Evolutionary conservation across 2,113 vertebrate genomes (phyloP).

Genomic region (Hippopotamus amphibius): DNA sequence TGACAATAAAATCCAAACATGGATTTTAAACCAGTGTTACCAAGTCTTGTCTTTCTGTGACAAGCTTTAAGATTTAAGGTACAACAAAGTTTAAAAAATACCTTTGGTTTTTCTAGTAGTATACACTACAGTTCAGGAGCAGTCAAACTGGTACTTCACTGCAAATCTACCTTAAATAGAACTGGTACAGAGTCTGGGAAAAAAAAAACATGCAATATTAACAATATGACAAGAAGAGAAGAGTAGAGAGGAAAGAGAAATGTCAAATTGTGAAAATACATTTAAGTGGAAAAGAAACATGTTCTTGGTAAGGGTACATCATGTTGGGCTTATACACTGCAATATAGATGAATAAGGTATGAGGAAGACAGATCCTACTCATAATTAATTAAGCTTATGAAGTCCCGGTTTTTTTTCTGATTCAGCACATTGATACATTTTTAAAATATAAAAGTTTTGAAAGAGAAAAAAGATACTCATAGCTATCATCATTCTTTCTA

Average conservation of each 20-base stretch:
- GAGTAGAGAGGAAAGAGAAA: constrained; percentile 65
- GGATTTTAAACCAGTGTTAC: constrained; percentile 53
- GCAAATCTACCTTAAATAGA: constrained; percentile 81
- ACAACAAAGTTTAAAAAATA: constrained; percentile 37
- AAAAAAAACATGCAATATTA: constrained; percentile 75
- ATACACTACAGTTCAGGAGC: constrained; percentile 62
- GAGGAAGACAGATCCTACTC: constrained; percentile 33
- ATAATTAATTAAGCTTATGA: constrained; percentile 73
- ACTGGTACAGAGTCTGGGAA: constrained; percentile 26
- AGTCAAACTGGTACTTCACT: constrained; percentile 68
- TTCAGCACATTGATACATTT: constrained; percentile 67
- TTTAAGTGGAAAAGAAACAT: constrained; percentile 65
- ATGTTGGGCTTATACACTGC: constrained; percentile 19
- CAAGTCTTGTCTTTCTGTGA: constrained; percentile 48
- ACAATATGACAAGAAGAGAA: constrained; percentile 73
- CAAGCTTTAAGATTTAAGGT: constrained; percentile 43
- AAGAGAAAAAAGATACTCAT: background rate
- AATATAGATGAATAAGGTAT: constrained; percentile 61
- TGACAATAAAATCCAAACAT: constrained; percentile 53
- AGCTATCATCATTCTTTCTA: background rate
- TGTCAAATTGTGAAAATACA: constrained; percentile 74
- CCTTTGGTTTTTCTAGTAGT: constrained; percentile 72
- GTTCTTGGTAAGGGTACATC: constrained; percentile 55
- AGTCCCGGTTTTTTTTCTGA: background rate
- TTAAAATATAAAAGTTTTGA: constrained; percentile 61